These are phyloP conservation scores for Cyclopterus lumpus DNA, from an alignment of 2,797 vertebrate genomes.

Conservation along the genomic window DNA sequence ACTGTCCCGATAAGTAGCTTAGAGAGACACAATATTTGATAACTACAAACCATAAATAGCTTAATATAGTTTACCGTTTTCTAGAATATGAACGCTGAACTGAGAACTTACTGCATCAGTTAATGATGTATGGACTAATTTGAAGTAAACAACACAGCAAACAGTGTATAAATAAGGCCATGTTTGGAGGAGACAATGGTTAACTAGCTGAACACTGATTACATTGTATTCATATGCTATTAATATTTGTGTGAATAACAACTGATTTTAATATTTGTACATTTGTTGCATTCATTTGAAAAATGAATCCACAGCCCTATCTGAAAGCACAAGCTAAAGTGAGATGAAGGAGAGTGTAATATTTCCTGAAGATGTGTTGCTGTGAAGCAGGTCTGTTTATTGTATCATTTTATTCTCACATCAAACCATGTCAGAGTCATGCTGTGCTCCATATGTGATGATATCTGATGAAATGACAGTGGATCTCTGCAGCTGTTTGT, in stretches of 20 bases:
- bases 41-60: neutral
- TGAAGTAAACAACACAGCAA: neutral
- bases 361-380: slow-evolving; percentile 36
- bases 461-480: slow-evolving; percentile 35
- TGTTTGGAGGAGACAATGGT: slow-evolving; percentile 5
- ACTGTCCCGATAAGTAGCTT: slow-evolving; percentile 27
- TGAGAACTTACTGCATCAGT: neutral
- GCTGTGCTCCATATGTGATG: neutral
- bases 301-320: slow-evolving; percentile 20
- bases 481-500: slow-evolving; percentile 41
- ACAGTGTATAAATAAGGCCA: slow-evolving; percentile 15
- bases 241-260: slow-evolving; percentile 39
- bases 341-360: slow-evolving; percentile 21
- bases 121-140: neutral
- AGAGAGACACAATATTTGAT: neutral
- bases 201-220: slow-evolving; percentile 17
- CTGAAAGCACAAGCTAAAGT: slow-evolving; percentile 54
- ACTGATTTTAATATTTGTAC: slow-evolving; percentile 34
- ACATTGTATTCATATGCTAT: slow-evolving; percentile 22
- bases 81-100: slow-evolving; percentile 3
- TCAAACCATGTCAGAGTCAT: slow-evolving; percentile 15
- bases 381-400: slow-evolving; percentile 41
- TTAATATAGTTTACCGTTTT: slow-evolving; percentile 42
- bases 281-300: slow-evolving; percentile 35
- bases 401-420: slow-evolving; percentile 28